phyloP scores from a whole-genome alignment of 2,888 invertebrate genomes.

The Xestia ashworthii region DNA sequence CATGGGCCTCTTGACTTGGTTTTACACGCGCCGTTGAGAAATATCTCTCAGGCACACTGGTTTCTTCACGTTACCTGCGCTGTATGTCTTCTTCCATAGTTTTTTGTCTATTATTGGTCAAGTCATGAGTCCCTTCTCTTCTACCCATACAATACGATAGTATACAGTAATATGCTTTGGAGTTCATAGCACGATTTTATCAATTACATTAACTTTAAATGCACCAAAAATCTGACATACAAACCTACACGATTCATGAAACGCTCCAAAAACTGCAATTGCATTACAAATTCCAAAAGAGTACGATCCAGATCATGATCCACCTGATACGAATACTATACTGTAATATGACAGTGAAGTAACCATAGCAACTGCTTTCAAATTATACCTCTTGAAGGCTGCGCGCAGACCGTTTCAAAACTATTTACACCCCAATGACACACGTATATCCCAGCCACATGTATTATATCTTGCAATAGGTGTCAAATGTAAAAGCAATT shows the following conservation, averaged over 20 bases:
- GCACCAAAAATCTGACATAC: conserved; percentile 17
- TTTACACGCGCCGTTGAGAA: too few species aligned
- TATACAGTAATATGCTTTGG: background rate
- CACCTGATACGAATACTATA: conserved; percentile 34
- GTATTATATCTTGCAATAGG: too few species aligned
- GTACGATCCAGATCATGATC: conserved; percentile 44
- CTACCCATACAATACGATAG: background rate
- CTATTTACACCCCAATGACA: too few species aligned
- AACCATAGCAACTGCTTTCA: conserved; percentile 22
- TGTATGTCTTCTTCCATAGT: too few species aligned
- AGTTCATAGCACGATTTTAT: conserved; percentile 1
- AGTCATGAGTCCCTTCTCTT: background rate
- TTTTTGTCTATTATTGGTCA: too few species aligned
- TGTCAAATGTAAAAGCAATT: too few species aligned
- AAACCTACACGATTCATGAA: conserved; percentile 5
- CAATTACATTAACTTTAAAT: conserved; percentile 8
- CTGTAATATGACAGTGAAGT: conserved; percentile 12
- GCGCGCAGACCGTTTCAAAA: too few species aligned
- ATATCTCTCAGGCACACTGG: too few species aligned
- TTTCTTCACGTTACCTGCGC: too few species aligned
- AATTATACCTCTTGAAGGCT: background rate
- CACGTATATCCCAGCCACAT: too few species aligned
- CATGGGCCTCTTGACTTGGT: too few species aligned
- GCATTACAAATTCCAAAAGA: conserved; percentile 45
- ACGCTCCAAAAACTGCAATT: conserved; percentile 42